Conservation (phyloP, 1,140 invertebrate genomes). For the Papilio polyxenes region DNA sequence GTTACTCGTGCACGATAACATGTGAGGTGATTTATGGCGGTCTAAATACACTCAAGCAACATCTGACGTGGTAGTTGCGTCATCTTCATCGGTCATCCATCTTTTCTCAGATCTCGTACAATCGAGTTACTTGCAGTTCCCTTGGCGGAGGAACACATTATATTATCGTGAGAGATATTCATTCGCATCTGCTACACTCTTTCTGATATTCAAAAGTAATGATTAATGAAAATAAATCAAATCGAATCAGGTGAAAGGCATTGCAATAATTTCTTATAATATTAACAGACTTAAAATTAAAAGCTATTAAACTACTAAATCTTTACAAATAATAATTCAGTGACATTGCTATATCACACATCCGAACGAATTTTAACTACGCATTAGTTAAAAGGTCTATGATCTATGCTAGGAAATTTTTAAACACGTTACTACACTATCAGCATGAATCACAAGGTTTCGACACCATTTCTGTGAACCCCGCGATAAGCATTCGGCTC, state of each 20-base stretch:
- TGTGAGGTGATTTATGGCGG: neutral
- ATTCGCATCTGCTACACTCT: neutral
- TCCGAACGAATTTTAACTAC: neutral
- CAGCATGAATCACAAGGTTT: conserved; percentile 33
- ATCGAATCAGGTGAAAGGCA: too few relatives aligned
- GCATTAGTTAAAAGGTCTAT: conserved; percentile 30
- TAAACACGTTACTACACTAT: conserved; percentile 2
- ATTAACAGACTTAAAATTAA: too few relatives aligned
- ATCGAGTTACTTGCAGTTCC: conserved; percentile 9
- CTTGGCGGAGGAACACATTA: conserved; percentile 13
- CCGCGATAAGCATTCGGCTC: conserved; percentile 18
- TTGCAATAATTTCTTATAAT: too few relatives aligned
- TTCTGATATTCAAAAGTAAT: neutral
- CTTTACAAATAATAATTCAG: neutral
- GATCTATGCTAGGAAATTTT: conserved; percentile 15
- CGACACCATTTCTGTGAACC: conserved; percentile 33
- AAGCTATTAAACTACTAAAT: neutral
- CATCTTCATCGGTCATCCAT: neutral
- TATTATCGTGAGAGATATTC: neutral
- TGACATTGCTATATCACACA: neutral
- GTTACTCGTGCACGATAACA: neutral
- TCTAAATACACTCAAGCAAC: neutral
- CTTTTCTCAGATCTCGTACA: neutral
- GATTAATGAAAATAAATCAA: too few relatives aligned
- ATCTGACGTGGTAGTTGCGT: neutral